Evolutionary conservation across 2,113 vertebrate species (phyloP), one percentile per base, ranked within the genome.

Genomic region (Aptenodytes patagonicus): DNA sequence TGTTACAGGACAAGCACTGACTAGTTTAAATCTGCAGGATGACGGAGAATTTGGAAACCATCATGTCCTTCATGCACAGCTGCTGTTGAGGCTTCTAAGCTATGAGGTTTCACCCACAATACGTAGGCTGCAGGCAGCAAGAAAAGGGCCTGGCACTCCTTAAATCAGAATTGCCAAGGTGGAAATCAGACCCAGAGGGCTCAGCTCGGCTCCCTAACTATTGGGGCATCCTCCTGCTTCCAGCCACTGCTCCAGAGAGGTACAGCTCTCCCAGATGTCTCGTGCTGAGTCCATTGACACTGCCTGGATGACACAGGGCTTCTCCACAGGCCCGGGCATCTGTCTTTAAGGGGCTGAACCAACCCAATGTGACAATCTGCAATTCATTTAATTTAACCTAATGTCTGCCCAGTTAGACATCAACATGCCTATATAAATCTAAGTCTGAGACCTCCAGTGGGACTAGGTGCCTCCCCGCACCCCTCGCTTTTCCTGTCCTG

Each of bases 401-500:
- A 61, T n/a, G 22, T 28, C 65, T 72, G 38, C 65, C 34, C n/a
- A 60, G 32, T 38, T 18, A 46, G 20, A 21, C 13, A 62, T 47
- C 42, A 81, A 68, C 16, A 20, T 21, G 17, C 16, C 44, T 70
- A 60, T 16, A 80, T 29, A 85, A 85, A 90, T 47, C 10, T 7
- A n/a, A 10, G 17, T 38, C 25, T 1, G 3, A 83, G 44, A 42
- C 31, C 19, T 54, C 22, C 44, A 61, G 4, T 22, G 20, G 32
- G n/a, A 36, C 58, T 36, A 61, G n/a, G 22, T 61, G 22, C 58
- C 58, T 44, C 34, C 17, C 17, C 42, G 19, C 29, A 51, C 4
- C 2, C 2, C 5, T 8, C 0, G 0, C 18, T 72, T 85, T 61
- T 79, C 28, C 19, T 92, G 7, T 77, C 32, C 22, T 76, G 58